Percentiles rank a stretch among this genome's conserved stretches.
Evolutionary conservation across 2,797 vertebrate genomes (phyloP).

Genomic region (Sebastiscus albofasciatus): DNA sequence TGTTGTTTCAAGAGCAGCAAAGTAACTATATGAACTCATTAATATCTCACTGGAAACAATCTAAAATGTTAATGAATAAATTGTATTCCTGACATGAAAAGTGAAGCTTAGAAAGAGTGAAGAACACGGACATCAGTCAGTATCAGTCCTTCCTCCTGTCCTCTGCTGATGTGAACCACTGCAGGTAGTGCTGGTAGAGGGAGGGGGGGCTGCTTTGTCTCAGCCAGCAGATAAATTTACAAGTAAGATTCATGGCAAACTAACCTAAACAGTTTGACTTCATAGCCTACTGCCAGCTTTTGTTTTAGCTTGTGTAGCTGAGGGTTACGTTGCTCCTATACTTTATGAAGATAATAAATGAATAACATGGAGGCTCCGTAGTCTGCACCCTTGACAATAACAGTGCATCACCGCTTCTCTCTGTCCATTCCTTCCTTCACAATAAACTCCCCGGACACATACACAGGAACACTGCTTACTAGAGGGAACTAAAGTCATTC

Average conservation of each 20-base stretch:
- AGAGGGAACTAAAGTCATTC: background rate
- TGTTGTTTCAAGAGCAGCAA: background rate
- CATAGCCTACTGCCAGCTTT: no score
- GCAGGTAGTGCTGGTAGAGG: no score
- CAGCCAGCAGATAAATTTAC: no score
- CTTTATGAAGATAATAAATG: background rate
- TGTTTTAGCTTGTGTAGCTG: no score
- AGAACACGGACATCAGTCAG: background rate
- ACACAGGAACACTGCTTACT: background rate
- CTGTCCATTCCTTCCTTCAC: background rate
- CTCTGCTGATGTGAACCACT: background rate
- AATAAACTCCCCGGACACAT: background rate
- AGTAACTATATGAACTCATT: background rate
- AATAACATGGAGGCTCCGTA: background rate
- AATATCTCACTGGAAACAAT: background rate
- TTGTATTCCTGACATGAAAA: background rate
- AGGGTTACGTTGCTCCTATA: background rate
- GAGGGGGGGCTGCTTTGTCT: background rate
- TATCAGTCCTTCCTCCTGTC: background rate
- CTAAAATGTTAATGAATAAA: background rate
- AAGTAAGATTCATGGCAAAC: no score
- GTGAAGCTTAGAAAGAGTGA: background rate
- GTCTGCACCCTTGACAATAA: background rate
- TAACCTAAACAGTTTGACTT: no score
- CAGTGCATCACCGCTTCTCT: background rate